Evolutionary conservation across 2,888 invertebrate genomes (phyloP).

Genomic region (Campoplex capitator): DNA sequence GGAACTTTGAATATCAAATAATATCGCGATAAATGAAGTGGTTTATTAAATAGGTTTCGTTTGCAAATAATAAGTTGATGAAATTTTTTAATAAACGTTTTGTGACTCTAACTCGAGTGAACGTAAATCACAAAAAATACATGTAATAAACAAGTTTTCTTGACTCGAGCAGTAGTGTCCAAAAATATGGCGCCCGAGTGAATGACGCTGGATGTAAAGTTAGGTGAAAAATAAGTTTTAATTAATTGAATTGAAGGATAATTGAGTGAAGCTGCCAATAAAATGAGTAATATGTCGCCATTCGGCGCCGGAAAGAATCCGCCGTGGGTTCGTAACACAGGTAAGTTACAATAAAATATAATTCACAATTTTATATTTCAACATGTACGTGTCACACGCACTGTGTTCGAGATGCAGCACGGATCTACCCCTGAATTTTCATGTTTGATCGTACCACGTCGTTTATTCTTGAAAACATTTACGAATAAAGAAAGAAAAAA

Average conservation of each 20-base stretch:
- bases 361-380: conserved; percentile 19
- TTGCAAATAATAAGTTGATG: not conserved
- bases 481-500: not conserved
- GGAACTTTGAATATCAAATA: not conserved
- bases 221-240: conserved; percentile 64
- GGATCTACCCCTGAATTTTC: conserved; percentile 47
- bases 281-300: conserved; percentile 86
- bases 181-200: conserved; percentile 81
- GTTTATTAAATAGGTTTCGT: not conserved
- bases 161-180: conserved; percentile 55
- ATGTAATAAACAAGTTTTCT: conserved; percentile 10
- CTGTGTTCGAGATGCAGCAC: conserved; percentile 32
- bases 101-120: not conserved
- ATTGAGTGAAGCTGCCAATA: conserved; percentile 51
- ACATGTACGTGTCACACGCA: conserved; percentile 40
- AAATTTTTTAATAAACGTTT: not conserved
- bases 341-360: conserved; percentile 76
- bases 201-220: conserved; percentile 77
- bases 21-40: not conserved
- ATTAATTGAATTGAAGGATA: conserved; percentile 24
- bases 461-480: conserved; percentile 30
- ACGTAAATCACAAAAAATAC: not conserved
- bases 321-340: conserved; percentile 91
- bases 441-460: conserved; percentile 30
- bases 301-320: conserved; percentile 91